Evolutionary conservation across 2,113 vertebrate genomes (phyloP).

Genomic region (Catharus bicknelli): DNA sequence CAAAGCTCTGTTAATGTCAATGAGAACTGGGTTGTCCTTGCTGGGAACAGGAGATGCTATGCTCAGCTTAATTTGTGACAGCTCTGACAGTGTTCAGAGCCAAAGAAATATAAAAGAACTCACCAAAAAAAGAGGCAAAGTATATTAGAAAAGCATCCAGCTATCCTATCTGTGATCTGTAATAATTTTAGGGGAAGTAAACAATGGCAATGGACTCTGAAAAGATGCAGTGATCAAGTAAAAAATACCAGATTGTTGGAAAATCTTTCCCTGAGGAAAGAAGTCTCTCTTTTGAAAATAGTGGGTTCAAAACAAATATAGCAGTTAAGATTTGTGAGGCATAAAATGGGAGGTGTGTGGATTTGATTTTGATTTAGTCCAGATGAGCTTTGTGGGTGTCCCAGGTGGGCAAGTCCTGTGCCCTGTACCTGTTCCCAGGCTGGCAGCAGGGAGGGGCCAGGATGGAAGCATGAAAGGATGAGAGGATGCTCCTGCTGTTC

Average conservation of each 20-base stretch:
- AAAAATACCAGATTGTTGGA: not conserved
- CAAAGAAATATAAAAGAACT: not conserved
- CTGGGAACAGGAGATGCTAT: not conserved
- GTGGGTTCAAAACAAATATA: not conserved
- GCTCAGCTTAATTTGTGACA: not conserved
- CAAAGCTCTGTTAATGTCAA: not conserved
- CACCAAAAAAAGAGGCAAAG: not conserved
- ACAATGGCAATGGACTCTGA: not conserved
- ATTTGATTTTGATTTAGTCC: not conserved
- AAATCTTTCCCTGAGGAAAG: not conserved
- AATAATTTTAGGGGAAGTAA: conserved; percentile 37
- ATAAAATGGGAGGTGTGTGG: not conserved
- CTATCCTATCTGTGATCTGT: not conserved
- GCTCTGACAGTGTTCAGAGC: not conserved
- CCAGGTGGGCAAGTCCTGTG: not conserved
- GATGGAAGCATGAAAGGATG: not conserved
- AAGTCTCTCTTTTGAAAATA: not conserved
- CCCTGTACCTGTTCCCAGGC: fast-evolving
- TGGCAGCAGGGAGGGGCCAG: fast-evolving
- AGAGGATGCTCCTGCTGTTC: not conserved
- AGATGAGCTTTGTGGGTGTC: not conserved
- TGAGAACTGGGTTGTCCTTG: not conserved
- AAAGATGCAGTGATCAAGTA: not conserved
- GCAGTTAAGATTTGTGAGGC: not conserved
- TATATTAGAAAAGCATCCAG: not conserved